Conservation (phyloP, 2,113 vertebrate genomes). For the Galbula dea region DNA sequence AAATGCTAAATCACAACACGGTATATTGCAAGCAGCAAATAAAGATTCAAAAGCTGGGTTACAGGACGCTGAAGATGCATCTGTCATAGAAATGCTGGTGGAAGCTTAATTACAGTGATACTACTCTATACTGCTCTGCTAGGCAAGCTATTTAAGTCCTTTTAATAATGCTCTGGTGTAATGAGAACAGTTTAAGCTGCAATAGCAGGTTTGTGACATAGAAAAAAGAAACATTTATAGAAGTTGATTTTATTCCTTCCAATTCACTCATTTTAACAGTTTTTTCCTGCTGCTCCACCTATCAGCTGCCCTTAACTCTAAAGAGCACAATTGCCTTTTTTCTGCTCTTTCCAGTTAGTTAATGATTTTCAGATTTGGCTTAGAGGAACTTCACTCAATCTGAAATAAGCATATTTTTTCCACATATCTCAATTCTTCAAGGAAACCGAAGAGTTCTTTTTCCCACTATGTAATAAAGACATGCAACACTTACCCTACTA, state of each 20-base stretch:
- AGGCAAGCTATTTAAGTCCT: not conserved
- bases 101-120: not conserved
- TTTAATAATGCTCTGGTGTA: not conserved
- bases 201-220: not conserved
- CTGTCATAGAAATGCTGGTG: not conserved
- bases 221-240: not conserved
- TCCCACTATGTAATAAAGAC: not conserved
- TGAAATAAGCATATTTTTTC: not conserved
- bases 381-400: not conserved
- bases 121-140: not conserved
- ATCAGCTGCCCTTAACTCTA: not conserved
- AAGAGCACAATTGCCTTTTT: not conserved
- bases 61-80: not conserved
- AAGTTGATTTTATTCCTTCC: not conserved
- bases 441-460: not conserved
- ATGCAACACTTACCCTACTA: not conserved
- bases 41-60: not conserved
- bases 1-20: not conserved
- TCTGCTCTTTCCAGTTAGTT: not conserved
- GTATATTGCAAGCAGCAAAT: not conserved
- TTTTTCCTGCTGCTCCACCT: not conserved
- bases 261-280: not conserved
- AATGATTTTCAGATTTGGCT: not conserved
- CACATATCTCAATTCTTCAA: not conserved
- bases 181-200: not conserved